Conservation (phyloP, 2,113 vertebrate species). For the Chaenogobius annularis region DNA sequence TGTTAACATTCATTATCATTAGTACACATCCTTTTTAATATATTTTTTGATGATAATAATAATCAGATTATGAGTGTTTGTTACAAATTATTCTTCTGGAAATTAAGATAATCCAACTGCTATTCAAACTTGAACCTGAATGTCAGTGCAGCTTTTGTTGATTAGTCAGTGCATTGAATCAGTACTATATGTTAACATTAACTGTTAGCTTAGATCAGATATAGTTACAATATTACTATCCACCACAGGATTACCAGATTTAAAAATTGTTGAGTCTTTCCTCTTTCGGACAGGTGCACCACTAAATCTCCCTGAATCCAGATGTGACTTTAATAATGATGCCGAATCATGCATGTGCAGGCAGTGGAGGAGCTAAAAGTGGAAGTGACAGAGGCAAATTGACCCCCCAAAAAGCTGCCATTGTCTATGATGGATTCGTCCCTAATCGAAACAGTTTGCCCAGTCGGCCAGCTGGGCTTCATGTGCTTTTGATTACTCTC, state of each 20-base stretch:
- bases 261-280: background rate
- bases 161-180: background rate
- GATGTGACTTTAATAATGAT: constrained; percentile 36
- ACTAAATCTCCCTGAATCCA: background rate
- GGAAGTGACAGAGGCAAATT: constrained; percentile 80
- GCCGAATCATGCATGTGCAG: constrained; percentile 28
- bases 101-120: constrained; percentile 18
- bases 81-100: constrained; percentile 16
- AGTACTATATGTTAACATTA: background rate
- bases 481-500: constrained; percentile 99
- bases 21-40: too few species aligned
- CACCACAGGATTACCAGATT: too few species aligned
- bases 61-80: background rate
- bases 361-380: constrained; percentile 59
- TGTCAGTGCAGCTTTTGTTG: background rate
- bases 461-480: constrained; percentile 99
- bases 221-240: background rate
- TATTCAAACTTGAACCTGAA: constrained; percentile 8
- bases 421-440: constrained; percentile 94
- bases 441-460: constrained; percentile 96
- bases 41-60: too few species aligned
- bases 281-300: constrained; percentile 4
- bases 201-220: background rate
- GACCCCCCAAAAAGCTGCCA: constrained; percentile 87
- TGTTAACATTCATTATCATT: too few species aligned